These are phyloP conservation scores for Drosophila arawakana DNA, from an alignment of 1,140 invertebrate genomes.

Conservation along the genomic window DNA sequence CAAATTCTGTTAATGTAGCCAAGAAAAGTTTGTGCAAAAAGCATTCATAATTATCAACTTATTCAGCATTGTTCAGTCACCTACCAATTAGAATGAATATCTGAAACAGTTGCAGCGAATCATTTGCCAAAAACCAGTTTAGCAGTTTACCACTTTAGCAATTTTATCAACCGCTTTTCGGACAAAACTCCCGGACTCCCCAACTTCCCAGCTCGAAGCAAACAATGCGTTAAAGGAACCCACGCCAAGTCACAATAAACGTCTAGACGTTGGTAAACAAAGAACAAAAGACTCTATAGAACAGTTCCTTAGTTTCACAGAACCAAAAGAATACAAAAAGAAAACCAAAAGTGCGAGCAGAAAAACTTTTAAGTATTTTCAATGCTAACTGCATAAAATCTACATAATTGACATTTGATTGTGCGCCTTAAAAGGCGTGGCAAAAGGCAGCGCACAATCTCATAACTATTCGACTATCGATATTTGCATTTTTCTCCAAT, in stretches of 20 bases:
- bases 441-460: conserved; percentile 32
- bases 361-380: conserved; percentile 45
- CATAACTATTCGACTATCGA: conserved; percentile 37
- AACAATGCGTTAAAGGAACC: conserved; percentile 43
- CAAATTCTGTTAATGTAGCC: conserved; percentile 36
- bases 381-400: conserved; percentile 62
- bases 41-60: conserved; percentile 44
- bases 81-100: conserved; percentile 9
- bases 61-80: conserved; percentile 34
- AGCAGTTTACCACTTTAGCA: conserved; percentile 25
- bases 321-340: conserved; percentile 35
- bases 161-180: conserved; percentile 32
- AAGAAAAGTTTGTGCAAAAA: conserved; percentile 32
- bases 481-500: conserved; percentile 38
- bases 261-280: conserved; percentile 79
- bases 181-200: background rate
- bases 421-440: conserved; percentile 47
- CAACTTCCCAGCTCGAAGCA: background rate
- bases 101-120: conserved; percentile 24
- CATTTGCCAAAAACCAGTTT: conserved; percentile 40
- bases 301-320: conserved; percentile 26
- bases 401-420: conserved; percentile 71
- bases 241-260: conserved; percentile 62
- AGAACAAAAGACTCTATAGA: conserved; percentile 64
- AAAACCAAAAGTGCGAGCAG: conserved; percentile 43